A percentile compares a stretch with the other conserved stretches of the same genome.
These are phyloP conservation scores for Lamprotornis superbus DNA, from an alignment of 2,113 vertebrate genomes.

Conservation along the genomic window DNA sequence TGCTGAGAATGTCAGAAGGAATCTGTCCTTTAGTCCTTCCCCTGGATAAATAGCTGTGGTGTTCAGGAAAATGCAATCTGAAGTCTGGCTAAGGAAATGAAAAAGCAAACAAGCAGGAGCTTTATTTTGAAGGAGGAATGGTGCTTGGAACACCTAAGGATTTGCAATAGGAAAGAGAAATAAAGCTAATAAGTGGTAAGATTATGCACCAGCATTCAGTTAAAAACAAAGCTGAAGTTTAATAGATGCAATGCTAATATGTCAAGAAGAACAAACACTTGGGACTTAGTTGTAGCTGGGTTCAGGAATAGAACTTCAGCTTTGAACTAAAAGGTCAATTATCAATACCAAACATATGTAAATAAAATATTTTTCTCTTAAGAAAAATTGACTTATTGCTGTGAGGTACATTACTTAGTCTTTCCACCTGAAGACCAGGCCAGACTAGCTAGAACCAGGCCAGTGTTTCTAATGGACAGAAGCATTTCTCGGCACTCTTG, in stretches of 20 bases:
- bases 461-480: background rate
- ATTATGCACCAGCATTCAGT: background rate
- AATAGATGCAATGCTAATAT: background rate
- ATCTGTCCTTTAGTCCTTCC: constrained; percentile 17
- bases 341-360: background rate
- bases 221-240: background rate
- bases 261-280: background rate
- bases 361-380: background rate
- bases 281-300: background rate
- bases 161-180: background rate
- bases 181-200: background rate
- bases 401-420: background rate
- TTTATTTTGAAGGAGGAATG: background rate
- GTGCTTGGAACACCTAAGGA: background rate
- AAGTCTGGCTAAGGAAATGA: background rate
- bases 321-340: background rate
- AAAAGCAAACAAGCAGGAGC: background rate
- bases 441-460: background rate
- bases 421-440: background rate
- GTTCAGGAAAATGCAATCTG: background rate
- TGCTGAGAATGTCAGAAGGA: constrained; percentile 23
- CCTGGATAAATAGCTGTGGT: constrained; percentile 8
- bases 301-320: background rate
- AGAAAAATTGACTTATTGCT: background rate
- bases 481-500: background rate